These are phyloP conservation scores for Micromys minutus DNA, from an alignment of 2,113 vertebrate genomes.

Conservation along the genomic window DNA sequence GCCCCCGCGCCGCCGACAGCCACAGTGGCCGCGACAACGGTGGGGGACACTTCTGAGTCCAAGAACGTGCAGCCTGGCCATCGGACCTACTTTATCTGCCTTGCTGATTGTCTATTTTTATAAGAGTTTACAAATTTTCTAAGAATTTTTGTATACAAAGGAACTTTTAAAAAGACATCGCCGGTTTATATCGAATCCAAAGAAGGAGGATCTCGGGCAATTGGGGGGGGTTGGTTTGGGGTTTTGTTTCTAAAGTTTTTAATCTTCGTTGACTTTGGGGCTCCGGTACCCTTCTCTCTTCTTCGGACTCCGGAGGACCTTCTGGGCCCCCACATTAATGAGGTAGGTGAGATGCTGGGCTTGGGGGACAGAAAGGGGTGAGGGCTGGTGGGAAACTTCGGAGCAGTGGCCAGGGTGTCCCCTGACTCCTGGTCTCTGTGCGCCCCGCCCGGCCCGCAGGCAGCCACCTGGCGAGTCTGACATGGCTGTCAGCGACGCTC, in stretches of 20 bases:
- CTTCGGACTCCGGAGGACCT: conserved; percentile 65
- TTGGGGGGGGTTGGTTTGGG: conserved; percentile 33
- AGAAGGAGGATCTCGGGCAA: conserved; percentile 68
- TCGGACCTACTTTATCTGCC: conserved; percentile 66
- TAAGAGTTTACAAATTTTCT: conserved; percentile 75
- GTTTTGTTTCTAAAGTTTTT: conserved; percentile 60
- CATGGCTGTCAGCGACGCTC: conserved; percentile 95
- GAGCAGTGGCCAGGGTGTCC: neutral
- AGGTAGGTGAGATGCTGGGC: conserved; percentile 72
- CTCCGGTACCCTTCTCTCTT: conserved; percentile 37
- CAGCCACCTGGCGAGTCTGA: conserved; percentile 95
- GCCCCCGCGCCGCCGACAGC: conserved; percentile 65
- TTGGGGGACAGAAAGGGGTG: neutral
- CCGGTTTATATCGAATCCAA: conserved; percentile 64
- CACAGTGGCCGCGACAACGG: conserved; percentile 65
- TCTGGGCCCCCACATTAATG: conserved; percentile 75
- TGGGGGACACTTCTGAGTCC: conserved; percentile 60
- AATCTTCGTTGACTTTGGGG: conserved; percentile 69
- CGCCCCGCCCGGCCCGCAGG: conserved; percentile 82
- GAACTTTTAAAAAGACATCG: conserved; percentile 62
- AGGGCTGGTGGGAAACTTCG: neutral
- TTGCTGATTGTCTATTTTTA: conserved; percentile 68
- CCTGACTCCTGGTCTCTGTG: conserved; percentile 46
- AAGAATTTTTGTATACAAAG: conserved; percentile 75
- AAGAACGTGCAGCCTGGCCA: conserved; percentile 57